Evolutionary conservation across 2,113 vertebrate species (phyloP), one percentile per base, ranked within the genome.

Genomic region (Accipiter cooperii): DNA sequence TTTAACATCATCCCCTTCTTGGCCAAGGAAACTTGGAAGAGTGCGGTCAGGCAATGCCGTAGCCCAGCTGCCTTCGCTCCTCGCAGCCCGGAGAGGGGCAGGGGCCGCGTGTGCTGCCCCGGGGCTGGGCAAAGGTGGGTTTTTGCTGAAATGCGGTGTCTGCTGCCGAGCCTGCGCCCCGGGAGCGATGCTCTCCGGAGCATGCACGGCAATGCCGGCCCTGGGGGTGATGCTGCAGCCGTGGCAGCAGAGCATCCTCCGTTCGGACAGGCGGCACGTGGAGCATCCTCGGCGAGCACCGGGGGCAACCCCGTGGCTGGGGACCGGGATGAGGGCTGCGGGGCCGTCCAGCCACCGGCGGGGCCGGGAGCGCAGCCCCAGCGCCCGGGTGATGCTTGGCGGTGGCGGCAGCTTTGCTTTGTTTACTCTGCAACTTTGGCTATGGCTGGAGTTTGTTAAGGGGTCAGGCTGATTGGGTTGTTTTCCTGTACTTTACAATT

Each of bases 401-500:
- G 26, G 36, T 4, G 44, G 49, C 20, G 16, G 36, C 22, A 49
- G 49, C 91, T 88, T 54, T 33, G 63, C 64, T 84, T 91, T 96
- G 93, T 95, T 96, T 93, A 55, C 74, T 64, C 94, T 52, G 89
- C 87, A 82, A 20, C 55, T 34, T 77, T 0, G 29, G 81, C 91
- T 81, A 26, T 93, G 94, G 93, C 93, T 95, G 94, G 87, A 70
- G 91, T 93, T 94, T 96, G 94, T 84, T 71, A 91, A 70, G 78
- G 91, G 96, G 91, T 96, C 93, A 93, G 94, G 87, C 91, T 69
- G 65, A 94, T 71, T 47, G 89, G 65, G 89, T 40, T 96, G 93
- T 96, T 96, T 94, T 95, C 96, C 96, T 97, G 94, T n/a, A 3
- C 93, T 96, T 97, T 96, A 96, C 96, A 90, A 40, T 95, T 97